Conservation (phyloP, 2,797 vertebrate species). For the Sebastes ruberrimus region DNA sequence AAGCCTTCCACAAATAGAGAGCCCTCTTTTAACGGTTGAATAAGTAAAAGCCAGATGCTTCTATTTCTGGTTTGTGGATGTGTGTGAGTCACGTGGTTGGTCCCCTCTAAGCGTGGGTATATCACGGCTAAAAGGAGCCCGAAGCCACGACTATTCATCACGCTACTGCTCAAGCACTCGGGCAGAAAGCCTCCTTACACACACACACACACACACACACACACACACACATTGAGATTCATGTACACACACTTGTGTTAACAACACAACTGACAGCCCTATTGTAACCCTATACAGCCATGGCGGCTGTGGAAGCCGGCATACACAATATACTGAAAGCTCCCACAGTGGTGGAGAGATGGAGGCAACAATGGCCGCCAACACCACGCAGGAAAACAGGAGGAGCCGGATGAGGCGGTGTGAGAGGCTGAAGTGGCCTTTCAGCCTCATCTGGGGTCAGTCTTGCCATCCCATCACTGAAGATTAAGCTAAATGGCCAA, state of each 20-base stretch:
- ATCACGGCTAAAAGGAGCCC: slow-evolving; percentile 8
- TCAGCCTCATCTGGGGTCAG: slow-evolving; percentile 25
- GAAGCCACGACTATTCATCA: slow-evolving; percentile 36
- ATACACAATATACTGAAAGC: slow-evolving; percentile 12
- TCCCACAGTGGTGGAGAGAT: slow-evolving; percentile 10
- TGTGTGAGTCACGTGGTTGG: slow-evolving; percentile 38
- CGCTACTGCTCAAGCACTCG: slow-evolving; percentile 17
- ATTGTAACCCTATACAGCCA: slow-evolving; percentile 27
- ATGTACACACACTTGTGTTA: not conserved
- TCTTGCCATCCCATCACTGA: not conserved
- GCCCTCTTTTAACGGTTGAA: slow-evolving; percentile 1
- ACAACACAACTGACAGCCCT: not conserved
- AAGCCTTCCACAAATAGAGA: not conserved
- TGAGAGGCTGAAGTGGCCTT: not conserved
- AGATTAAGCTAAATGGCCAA: not conserved
- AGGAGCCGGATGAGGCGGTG: not conserved
- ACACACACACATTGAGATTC: not conserved
- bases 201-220: not conserved
- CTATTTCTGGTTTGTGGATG: slow-evolving; percentile 35
- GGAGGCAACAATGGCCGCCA: slow-evolving; percentile 54
- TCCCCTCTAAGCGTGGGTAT: slow-evolving; percentile 19
- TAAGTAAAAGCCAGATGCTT: slow-evolving; percentile 28
- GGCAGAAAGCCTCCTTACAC: slow-evolving; percentile 27
- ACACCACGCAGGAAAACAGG: not conserved
- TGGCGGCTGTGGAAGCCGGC: not conserved